Evolutionary conservation across 2,888 invertebrate genomes (phyloP).

Genomic region (Balanococcus diminutus): DNA sequence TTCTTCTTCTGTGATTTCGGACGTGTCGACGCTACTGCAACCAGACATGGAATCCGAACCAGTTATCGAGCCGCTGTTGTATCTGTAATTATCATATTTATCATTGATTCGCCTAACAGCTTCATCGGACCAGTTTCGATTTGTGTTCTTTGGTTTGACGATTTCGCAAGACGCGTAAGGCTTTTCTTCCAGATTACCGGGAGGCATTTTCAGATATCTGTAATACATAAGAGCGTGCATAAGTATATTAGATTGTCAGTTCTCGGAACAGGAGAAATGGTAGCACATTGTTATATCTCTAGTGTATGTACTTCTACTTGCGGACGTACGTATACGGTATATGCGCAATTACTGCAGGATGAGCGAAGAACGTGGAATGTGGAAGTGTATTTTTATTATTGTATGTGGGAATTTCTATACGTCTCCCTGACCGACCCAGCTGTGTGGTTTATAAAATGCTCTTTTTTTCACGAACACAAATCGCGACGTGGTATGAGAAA

Average conservation of each 20-base stretch:
- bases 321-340: background rate
- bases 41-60: slow-evolving; percentile 59
- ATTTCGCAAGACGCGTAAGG: slow-evolving; percentile 53
- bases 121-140: slow-evolving; percentile 50
- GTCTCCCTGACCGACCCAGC: background rate
- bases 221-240: background rate
- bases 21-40: slow-evolving; percentile 56
- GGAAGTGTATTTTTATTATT: slow-evolving; percentile 37
- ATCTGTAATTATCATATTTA: slow-evolving; percentile 54
- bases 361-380: slow-evolving; percentile 45
- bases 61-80: slow-evolving; percentile 55
- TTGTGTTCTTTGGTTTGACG: slow-evolving; percentile 48
- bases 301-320: no score
- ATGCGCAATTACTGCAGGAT: slow-evolving; percentile 41
- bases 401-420: slow-evolving; percentile 37
- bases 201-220: slow-evolving; percentile 47
- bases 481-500: background rate
- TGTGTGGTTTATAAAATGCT: background rate
- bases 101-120: slow-evolving; percentile 51
- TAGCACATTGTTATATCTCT: background rate
- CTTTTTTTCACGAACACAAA: background rate
- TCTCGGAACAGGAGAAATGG: background rate
- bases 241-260: background rate
- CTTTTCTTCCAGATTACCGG: slow-evolving; percentile 49
- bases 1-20: slow-evolving; percentile 68